A percentile compares a stretch with the other conserved stretches of the same genome.
Evolutionary conservation across 1,140 invertebrate species (phyloP).

Genomic region (Capitella teleta): DNA sequence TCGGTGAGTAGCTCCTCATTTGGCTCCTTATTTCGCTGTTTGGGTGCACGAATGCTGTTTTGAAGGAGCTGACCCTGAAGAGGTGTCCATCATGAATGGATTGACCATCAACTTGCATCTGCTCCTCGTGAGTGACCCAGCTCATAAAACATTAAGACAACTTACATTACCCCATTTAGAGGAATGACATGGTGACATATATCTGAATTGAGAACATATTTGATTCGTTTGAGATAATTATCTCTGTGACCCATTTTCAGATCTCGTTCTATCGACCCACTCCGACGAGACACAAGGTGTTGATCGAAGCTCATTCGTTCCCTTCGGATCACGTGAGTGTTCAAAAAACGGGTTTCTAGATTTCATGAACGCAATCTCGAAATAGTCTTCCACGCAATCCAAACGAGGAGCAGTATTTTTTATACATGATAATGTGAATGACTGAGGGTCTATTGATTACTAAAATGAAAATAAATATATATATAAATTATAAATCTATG

Average conservation of each 20-base stretch:
- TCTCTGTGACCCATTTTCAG: no score
- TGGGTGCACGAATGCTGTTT: slow-evolving; percentile 3
- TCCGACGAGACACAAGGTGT: slow-evolving; percentile 46
- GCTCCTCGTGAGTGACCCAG: slow-evolving; percentile 31
- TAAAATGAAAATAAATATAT: no score
- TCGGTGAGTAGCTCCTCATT: slow-evolving; percentile 30
- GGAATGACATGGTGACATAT: neutral
- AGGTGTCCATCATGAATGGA: slow-evolving; percentile 49
- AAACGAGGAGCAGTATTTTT: no score
- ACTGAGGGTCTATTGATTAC: no score
- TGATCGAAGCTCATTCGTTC: slow-evolving; percentile 51
- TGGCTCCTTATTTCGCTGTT: neutral
- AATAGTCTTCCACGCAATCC: no score
- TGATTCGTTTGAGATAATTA: neutral
- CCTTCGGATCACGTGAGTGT: slow-evolving; percentile 52
- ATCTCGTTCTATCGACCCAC: slow-evolving; percentile 51
- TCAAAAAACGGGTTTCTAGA: no score
- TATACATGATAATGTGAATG: no score
- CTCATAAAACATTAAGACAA: neutral
- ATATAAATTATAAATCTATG: no score
- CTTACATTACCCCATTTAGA: neutral
- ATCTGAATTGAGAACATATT: neutral
- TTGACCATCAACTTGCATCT: slow-evolving; percentile 50
- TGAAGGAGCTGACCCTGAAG: slow-evolving; percentile 39
- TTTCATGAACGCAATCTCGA: no score